These are phyloP conservation scores for Galaxea fascicularis DNA, from an alignment of 92 coral and sea anemone species.

Conservation along the genomic window DNA sequence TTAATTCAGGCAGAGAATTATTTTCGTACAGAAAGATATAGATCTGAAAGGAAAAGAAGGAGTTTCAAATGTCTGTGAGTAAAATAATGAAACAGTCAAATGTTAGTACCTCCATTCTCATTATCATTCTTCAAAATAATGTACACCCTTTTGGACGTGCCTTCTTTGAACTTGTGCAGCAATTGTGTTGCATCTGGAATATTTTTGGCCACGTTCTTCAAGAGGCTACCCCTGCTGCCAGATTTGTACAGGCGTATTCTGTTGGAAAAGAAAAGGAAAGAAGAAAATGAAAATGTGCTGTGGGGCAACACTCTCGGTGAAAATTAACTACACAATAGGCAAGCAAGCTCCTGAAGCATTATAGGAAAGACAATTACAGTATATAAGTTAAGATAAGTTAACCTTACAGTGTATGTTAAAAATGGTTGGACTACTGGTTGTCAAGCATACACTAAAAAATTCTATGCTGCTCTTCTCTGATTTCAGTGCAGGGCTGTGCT, in stretches of 20 bases:
- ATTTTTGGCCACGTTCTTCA: constrained; percentile 1
- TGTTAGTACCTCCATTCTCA: constrained; percentile 1
- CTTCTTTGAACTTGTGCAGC: constrained; percentile 8
- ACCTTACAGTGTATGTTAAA: constrained; percentile 7
- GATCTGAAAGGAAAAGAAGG: constrained; percentile 1
- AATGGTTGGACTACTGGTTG: constrained; percentile 7
- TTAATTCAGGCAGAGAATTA: constrained; percentile 12
- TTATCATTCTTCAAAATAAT: constrained; percentile 13
- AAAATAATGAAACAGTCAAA: background rate
- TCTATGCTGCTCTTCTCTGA: constrained; percentile 5
- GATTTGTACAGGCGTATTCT: constrained; percentile 12
- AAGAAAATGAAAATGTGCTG: constrained; percentile 9
- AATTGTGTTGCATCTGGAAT: constrained; percentile 20
- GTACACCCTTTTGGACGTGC: constrained; percentile 15
- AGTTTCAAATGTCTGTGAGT: background rate
- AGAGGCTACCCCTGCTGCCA: constrained; percentile 14
- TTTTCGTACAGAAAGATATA: background rate
- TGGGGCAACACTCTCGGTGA: constrained; percentile 12
- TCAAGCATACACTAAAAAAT: background rate
- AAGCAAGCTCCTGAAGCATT: constrained; percentile 2
- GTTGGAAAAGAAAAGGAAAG: background rate
- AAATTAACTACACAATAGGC: constrained; percentile 16
- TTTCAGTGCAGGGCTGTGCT: constrained; percentile 10
- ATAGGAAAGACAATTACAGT: constrained; percentile 17
- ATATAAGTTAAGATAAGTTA: constrained; percentile 4